Evolutionary conservation across 2,888 invertebrate species (phyloP).

Genomic region (Timema cristinae): DNA sequence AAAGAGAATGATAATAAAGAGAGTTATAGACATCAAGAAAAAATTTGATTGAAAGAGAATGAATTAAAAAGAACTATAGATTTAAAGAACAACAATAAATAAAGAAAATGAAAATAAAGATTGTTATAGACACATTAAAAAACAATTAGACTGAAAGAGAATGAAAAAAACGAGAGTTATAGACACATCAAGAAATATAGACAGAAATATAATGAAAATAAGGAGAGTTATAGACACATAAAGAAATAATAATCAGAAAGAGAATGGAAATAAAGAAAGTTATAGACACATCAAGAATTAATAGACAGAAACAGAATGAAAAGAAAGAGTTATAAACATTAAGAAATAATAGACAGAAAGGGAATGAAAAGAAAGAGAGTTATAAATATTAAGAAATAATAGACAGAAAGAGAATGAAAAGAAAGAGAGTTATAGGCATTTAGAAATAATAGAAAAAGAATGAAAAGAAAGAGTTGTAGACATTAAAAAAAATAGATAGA

Average conservation of each 20-base stretch:
- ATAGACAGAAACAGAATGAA: not conserved
- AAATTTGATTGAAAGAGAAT: too few species aligned
- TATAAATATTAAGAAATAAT: not conserved
- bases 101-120: not conserved
- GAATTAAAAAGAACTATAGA: not conserved
- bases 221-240: conserved; percentile 28
- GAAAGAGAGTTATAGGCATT: not conserved
- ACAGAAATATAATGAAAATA: conserved; percentile 19
- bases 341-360: not conserved
- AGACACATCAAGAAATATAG: not conserved
- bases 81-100: not conserved
- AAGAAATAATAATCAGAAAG: conserved; percentile 24
- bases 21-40: not conserved
- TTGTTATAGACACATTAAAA: not conserved
- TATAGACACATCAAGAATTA: not conserved
- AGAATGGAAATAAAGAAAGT: conserved; percentile 28
- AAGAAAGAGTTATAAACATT: not conserved
- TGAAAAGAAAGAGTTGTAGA: not conserved
- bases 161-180: conserved; percentile 22
- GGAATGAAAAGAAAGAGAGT: conserved; percentile 17
- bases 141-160: not conserved
- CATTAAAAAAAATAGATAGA: not conserved
- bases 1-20: not conserved
- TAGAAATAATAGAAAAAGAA: not conserved
- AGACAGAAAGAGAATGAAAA: conserved; percentile 12